A percentile compares a stretch with the other conserved stretches of the same genome.
Conservation (phyloP, 2,888 invertebrate genomes). For the Clepsis dumicolana region DNA sequence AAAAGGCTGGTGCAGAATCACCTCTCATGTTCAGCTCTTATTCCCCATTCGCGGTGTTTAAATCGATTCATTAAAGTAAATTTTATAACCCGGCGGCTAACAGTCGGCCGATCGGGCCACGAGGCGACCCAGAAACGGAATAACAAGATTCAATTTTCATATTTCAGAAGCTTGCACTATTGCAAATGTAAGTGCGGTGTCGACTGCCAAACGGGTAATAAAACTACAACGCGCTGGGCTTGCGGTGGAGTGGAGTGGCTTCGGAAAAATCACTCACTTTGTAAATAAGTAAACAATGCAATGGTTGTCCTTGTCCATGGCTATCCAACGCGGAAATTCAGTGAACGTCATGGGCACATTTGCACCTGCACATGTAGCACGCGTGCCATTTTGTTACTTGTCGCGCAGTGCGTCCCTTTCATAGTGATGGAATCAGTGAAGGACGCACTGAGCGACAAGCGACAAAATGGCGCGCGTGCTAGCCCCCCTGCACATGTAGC, state of each 20-base stretch:
- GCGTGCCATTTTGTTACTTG: no score
- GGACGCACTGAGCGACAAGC: no score
- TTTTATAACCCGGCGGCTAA: slow-evolving; percentile 25
- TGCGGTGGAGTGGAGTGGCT: slow-evolving; percentile 49
- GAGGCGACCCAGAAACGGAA: slow-evolving; percentile 53
- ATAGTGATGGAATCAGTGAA: no score
- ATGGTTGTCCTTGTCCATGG: no score
- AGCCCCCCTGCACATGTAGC: no score
- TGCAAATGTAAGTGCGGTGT: slow-evolving; percentile 65
- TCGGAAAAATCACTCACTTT: background rate
- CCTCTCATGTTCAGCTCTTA: no score
- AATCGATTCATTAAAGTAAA: slow-evolving; percentile 7
- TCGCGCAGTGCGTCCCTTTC: no score
- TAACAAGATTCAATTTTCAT: slow-evolving; percentile 78
- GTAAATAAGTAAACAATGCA: no score
- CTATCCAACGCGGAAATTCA: no score
- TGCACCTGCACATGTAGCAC: no score
- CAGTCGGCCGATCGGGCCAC: slow-evolving; percentile 36
- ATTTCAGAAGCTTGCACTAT: slow-evolving; percentile 69
- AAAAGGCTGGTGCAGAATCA: background rate
- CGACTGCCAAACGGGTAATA: slow-evolving; percentile 74
- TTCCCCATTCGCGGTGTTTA: slow-evolving; percentile 9
- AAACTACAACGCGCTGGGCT: slow-evolving; percentile 57
- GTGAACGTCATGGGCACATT: no score
- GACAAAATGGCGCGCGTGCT: no score